A percentile compares a stretch with the other conserved stretches of the same genome.
phyloP scores from a whole-genome alignment of 2,797 vertebrate genomes.

The Pachyuromys duprasi region DNA sequence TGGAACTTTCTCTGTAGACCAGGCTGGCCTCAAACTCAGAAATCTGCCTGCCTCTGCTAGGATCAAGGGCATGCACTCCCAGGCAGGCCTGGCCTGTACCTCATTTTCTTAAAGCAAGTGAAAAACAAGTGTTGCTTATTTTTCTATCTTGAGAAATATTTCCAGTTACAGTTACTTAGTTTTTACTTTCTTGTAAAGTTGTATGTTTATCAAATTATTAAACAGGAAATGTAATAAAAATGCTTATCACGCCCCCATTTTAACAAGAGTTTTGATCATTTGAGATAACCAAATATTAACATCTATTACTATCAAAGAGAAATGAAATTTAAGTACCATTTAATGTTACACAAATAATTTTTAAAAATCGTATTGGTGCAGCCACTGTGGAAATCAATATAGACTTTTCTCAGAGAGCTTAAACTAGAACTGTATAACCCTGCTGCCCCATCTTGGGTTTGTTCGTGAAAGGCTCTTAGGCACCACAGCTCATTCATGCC shows the following conservation, averaged over 20 bases:
- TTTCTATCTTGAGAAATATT: background rate
- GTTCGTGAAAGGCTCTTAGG: background rate
- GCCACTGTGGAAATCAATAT: no score
- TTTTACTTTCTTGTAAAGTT: background rate
- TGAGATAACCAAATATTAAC: background rate
- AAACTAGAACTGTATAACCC: background rate
- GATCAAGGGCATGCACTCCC: no score
- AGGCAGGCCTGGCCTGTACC: no score
- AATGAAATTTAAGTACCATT: background rate
- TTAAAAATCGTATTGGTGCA: background rate
- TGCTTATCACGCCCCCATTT: background rate
- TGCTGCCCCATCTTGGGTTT: background rate
- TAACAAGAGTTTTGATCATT: background rate
- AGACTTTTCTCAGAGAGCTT: background rate
- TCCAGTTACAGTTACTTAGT: background rate
- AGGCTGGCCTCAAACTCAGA: no score
- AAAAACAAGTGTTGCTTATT: background rate
- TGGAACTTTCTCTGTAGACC: no score
- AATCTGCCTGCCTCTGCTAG: no score
- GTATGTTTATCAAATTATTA: background rate
- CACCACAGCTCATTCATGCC: background rate
- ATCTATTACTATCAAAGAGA: background rate
- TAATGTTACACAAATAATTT: background rate
- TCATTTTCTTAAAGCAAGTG: conserved; percentile 14
- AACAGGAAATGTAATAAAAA: background rate